Base-by-base conservation (phyloP, 2,888 invertebrate genomes). In the Laothoe populi region DNA sequence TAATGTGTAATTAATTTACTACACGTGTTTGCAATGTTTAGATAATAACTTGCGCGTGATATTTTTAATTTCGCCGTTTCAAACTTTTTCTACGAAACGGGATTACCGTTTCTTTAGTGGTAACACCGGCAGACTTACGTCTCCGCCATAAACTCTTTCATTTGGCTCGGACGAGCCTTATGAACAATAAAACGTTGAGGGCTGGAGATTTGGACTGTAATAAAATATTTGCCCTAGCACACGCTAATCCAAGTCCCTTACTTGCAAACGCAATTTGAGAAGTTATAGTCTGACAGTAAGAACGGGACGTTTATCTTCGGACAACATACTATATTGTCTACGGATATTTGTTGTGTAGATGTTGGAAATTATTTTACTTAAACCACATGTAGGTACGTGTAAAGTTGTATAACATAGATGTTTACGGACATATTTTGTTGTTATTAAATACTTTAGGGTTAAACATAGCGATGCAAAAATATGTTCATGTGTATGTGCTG, bases 171-270 rank as follows among this genome's bases (percentile, higher is more conserved):
- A 90, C 92, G 91, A 90, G 91, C 84, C 92, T 92, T 92, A 92
- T 92, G 92, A 92, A 92, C 92, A 92, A 92, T 92, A 92, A 92
- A 92, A 92, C 87, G 87, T 86, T 86, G 89, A 92, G 92, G 92
- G 91, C 90, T 88, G 87, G 90, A 91, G 90, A 92, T 92, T 92
- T 89, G 88, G 92, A 86, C 90, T 87, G 90, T 92, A 92, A 91
- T 92, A 92, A 92, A 92, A 92, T 92, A 92, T 92, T 92, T 92
- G 91, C 92, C 90, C 90, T 87, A 87, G 88, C 90, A 83, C 87
- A 81, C 86, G 90, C 92, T 92, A 92, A 92, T 91, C 92, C 92
- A 74, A 82, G 84, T 88, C 90, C 91, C 90, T 90, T 84, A 90
- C 90, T 90, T 87, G 84, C 85, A 84, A 82, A 84, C 89, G 91